Evolutionary conservation across 2,888 invertebrate genomes (phyloP).

Genomic region (Limulus polyphemus): DNA sequence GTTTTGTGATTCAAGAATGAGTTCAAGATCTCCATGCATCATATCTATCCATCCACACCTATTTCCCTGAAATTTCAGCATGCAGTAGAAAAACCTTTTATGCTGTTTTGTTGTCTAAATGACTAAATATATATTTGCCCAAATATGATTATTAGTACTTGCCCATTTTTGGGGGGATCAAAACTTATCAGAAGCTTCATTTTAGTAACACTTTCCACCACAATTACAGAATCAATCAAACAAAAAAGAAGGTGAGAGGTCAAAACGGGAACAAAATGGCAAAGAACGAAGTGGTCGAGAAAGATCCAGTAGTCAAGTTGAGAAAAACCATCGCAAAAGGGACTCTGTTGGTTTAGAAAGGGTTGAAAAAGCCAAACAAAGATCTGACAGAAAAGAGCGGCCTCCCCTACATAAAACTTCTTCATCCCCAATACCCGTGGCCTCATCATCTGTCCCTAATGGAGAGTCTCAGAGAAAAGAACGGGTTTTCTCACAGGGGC

Average conservation of each 20-base stretch:
- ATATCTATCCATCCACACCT: no score
- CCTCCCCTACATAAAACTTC: conserved; percentile 20
- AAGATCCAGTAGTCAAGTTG: conserved; percentile 17
- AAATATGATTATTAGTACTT: no score
- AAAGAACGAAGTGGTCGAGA: conserved; percentile 13
- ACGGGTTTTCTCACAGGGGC: conserved; percentile 14
- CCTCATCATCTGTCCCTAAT: conserved; percentile 20
- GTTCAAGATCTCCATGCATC: no score
- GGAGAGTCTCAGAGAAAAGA: conserved; percentile 22
- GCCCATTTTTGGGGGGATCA: no score
- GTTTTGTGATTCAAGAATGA: no score
- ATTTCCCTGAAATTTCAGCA: no score
- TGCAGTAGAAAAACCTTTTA: no score
- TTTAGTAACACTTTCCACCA: no score
- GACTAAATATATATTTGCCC: no score
- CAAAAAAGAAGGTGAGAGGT: conserved; percentile 16
- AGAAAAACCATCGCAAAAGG: conserved; percentile 18
- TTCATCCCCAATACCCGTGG: conserved; percentile 21
- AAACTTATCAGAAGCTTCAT: no score
- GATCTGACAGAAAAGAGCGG: conserved; percentile 17
- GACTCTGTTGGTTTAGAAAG: conserved; percentile 19
- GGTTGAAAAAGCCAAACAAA: conserved; percentile 15
- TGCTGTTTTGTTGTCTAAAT: no score
- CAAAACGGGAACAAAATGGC: conserved; percentile 16
- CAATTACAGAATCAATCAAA: conserved; percentile 20